Evolutionary conservation across 2,888 invertebrate genomes (phyloP).

Genomic region (Ophion ellenae): DNA sequence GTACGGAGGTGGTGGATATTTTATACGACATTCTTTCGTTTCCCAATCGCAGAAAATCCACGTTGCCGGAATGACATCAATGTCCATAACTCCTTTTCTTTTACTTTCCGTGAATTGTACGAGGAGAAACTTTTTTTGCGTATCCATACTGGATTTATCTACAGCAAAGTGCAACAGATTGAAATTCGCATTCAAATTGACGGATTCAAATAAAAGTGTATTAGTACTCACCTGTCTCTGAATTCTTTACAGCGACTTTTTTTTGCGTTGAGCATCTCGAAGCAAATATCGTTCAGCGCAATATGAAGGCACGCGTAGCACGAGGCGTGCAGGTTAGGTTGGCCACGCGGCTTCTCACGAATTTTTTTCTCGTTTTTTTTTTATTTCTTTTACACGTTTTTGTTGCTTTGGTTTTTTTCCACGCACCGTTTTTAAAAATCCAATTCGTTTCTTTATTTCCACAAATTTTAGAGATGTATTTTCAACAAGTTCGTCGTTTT

Average conservation of each 20-base stretch:
- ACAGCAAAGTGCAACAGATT: background rate
- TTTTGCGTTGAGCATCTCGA: too few relatives aligned
- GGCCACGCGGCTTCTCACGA: background rate
- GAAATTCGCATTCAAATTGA: background rate
- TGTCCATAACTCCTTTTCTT: background rate
- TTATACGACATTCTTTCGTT: background rate
- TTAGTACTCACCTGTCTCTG: too few relatives aligned
- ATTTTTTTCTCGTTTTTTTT: too few relatives aligned
- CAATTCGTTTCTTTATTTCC: too few relatives aligned
- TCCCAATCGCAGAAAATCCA: conserved; percentile 31
- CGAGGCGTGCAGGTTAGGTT: background rate
- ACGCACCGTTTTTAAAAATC: too few relatives aligned
- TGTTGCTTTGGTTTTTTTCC: too few relatives aligned
- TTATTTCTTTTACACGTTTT: too few relatives aligned
- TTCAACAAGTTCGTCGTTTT: background rate
- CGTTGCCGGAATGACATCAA: conserved; percentile 29
- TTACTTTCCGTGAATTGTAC: conserved; percentile 13
- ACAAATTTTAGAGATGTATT: too few relatives aligned
- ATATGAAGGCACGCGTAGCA: background rate
- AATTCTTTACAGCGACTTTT: too few relatives aligned
- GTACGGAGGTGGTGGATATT: conserved; percentile 28
- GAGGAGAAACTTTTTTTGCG: conserved; percentile 23
- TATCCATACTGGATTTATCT: background rate
- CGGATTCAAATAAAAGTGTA: background rate
- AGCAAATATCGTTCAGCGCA: too few relatives aligned